Base-by-base conservation (phyloP, 2,888 invertebrate species). In the Encarsia formosa region DNA sequence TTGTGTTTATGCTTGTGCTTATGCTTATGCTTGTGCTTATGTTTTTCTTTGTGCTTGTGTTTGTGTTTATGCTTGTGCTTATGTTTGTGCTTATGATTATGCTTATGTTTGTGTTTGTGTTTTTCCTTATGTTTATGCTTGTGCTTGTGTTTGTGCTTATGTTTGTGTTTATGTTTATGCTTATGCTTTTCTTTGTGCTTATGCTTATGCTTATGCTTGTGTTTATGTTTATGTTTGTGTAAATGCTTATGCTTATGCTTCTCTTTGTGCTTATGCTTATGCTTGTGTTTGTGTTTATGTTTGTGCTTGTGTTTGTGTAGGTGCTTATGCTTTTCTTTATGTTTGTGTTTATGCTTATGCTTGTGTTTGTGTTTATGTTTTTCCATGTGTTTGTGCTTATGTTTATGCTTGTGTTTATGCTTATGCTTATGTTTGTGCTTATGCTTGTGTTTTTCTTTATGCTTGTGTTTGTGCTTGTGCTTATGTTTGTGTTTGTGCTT, bases 301-400 rank as follows among this genome's bases (percentile, higher is more conserved):
- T 50, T 38, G 1, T 50, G 35, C 3, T 52, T 46, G 29, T 56
- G 44, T 11, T 52, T 41, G 18, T 56, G 52, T 20, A 34, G 48
- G 19, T 56, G 55, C 5, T 49, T 34, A 11, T 55, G 55, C 16
- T 51, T 41, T 31, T 47, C 24, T 24, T 54, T 49, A 18, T 56
- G 55, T 4, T 52, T 45, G 15, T 56, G 52, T 2, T 47, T 49
- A 11, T 56, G 55, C 15, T 55, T 52, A 16, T 55, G 55, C 22
- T 56, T 44, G 23, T 56, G 52, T 3, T 40, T n/a, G 24, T 56
- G 56, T 6, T 56, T n/a, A 24, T 56, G 56, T 6, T 19, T 43
- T 5, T 52, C 46, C 9, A 52, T 20, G 34, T 56, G 52, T 8
- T 26, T 39, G 13, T 56, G 49, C 5, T 52, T 24, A 24, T 56